phyloP scores from a whole-genome alignment of 1,140 invertebrate species.

The Zaprionus vittiger region DNA sequence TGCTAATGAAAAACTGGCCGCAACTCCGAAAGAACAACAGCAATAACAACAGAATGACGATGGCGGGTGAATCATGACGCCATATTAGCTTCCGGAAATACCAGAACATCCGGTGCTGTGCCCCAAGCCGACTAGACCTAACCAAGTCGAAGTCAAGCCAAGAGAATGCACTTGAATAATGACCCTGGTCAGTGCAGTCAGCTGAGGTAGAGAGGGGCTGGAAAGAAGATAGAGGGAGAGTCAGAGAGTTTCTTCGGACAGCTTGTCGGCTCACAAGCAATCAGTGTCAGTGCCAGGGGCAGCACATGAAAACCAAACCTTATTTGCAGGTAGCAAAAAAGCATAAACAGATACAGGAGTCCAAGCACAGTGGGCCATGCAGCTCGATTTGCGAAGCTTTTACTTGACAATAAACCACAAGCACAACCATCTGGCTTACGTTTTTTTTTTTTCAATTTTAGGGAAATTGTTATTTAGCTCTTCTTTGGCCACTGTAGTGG shows the following conservation, averaged over 20 bases:
- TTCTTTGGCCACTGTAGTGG: background rate
- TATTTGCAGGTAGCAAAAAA: conserved; percentile 70
- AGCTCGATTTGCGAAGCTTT: too few species aligned
- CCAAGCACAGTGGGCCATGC: background rate
- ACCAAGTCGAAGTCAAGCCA: conserved; percentile 26
- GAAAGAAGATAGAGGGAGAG: background rate
- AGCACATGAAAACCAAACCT: conserved; percentile 53
- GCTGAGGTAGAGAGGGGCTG: conserved; percentile 27
- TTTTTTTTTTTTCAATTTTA: too few species aligned
- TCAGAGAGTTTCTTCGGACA: background rate
- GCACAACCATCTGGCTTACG: too few species aligned
- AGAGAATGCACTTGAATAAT: conserved; percentile 71
- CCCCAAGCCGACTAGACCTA: conserved; percentile 36
- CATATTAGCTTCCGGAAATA: conserved; percentile 71
- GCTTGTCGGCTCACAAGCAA: conserved; percentile 56
- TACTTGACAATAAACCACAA: background rate
- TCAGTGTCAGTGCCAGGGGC: conserved; percentile 71
- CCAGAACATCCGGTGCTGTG: conserved; percentile 65
- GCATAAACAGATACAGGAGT: conserved; percentile 45
- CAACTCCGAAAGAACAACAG: conserved; percentile 39
- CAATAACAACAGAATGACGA: conserved; percentile 19
- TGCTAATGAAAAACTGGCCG: conserved; percentile 63
- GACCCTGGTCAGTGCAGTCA: conserved; percentile 69
- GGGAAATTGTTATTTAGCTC: too few species aligned
- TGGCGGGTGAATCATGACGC: conserved; percentile 58